phyloP scores from a whole-genome alignment of 2,888 invertebrate species.

The Drosophila anomalipes region DNA sequence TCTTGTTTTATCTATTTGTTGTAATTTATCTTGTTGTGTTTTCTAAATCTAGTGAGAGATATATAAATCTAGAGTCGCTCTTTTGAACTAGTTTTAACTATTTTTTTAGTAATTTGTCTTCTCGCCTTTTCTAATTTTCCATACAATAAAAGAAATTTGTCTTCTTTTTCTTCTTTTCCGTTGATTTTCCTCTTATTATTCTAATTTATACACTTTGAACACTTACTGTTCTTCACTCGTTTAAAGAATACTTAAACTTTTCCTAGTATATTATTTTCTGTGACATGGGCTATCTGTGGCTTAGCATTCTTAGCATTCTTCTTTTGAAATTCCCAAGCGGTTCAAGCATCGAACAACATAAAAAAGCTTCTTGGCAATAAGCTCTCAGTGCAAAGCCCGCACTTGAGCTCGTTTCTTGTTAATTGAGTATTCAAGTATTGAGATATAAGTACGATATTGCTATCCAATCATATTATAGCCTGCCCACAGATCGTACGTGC shows the following conservation, averaged over 20 bases:
- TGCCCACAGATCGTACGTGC: conserved; percentile 62
- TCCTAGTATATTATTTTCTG: background rate
- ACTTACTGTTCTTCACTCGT: background rate
- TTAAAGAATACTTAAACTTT: background rate
- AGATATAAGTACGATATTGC: conserved; percentile 14
- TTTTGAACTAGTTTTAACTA: background rate
- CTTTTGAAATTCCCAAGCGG: conserved; percentile 2
- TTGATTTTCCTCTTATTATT: background rate
- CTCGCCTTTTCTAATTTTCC: background rate
- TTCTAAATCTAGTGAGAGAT: background rate
- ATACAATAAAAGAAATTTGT: too few species aligned
- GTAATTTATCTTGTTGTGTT: background rate
- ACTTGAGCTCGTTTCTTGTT: conserved; percentile 18
- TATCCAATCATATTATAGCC: conserved; percentile 24
- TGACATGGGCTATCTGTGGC: too few species aligned
- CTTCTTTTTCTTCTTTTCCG: background rate
- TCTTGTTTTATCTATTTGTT: background rate
- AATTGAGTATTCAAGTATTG: conserved; percentile 17
- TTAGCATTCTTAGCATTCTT: background rate
- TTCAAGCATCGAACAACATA: background rate
- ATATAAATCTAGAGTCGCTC: background rate
- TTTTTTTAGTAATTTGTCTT: background rate
- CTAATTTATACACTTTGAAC: background rate
- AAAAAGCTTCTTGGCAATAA: background rate
- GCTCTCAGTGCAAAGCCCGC: background rate